These are phyloP conservation scores for Lasioglossum albipes DNA, from an alignment of 1,140 invertebrate genomes.

Conservation along the genomic window DNA sequence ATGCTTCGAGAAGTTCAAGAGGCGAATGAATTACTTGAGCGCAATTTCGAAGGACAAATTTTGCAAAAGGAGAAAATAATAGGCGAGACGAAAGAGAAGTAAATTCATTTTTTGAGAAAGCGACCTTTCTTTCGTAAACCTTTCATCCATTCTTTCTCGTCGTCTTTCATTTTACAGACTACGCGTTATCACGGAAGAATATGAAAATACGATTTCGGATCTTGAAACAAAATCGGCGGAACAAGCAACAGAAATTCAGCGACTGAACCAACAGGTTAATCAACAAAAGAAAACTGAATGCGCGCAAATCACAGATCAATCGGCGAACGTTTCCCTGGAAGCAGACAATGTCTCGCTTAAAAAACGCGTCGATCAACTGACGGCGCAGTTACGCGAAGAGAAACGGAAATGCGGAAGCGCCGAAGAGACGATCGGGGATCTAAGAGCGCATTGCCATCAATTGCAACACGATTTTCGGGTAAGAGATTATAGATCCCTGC, in stretches of 20 bases:
- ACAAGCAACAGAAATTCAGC: constrained; percentile 35
- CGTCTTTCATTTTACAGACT: constrained; percentile 48
- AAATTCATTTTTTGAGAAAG: constrained; percentile 11
- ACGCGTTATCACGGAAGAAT: constrained; percentile 40
- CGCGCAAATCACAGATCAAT: not conserved
- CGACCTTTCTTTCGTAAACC: too few relatives aligned
- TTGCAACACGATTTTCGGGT: constrained; percentile 42
- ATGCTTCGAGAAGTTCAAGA: constrained; percentile 62
- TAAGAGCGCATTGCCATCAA: constrained; percentile 49
- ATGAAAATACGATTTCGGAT: constrained; percentile 40
- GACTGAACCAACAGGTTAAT: constrained; percentile 26
- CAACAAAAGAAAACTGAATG: constrained; percentile 17
- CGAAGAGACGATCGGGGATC: constrained; percentile 27
- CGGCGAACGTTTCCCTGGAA: not conserved
- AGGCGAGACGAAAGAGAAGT: constrained; percentile 62
- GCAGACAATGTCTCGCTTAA: not conserved
- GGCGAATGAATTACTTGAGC: constrained; percentile 57
- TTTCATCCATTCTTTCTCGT: not conserved
- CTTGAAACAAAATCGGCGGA: constrained; percentile 31
- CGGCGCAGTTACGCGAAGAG: constrained; percentile 37
- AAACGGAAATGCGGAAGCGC: constrained; percentile 18
- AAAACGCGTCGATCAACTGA: constrained; percentile 50
- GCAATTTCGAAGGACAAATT: constrained; percentile 34
- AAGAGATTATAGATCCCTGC: not conserved
- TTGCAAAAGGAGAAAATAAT: constrained; percentile 48